Conservation (phyloP, 1,140 invertebrate species). For the Lordiphosa clarofinis region DNA sequence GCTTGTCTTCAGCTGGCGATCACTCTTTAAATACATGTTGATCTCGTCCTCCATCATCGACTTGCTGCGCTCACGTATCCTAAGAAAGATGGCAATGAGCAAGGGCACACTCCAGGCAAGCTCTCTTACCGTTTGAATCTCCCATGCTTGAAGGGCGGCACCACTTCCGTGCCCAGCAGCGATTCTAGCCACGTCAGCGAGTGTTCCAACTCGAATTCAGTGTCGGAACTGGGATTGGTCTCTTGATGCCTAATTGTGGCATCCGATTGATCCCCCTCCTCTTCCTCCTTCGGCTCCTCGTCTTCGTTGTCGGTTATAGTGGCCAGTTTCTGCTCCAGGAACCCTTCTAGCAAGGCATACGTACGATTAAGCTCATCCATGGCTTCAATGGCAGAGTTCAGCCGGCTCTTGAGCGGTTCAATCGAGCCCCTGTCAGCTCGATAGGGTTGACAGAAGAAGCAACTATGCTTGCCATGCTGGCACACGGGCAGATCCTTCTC, state of each 20-base stretch:
- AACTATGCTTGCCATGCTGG: conserved; percentile 54
- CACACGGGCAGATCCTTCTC: conserved; percentile 53
- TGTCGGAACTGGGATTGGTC: conserved; percentile 63
- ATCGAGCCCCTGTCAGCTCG: conserved; percentile 60
- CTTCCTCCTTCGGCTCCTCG: conserved; percentile 18
- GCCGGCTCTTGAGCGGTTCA: conserved; percentile 57
- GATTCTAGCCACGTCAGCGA: conserved; percentile 82
- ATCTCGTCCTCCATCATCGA: conserved; percentile 80
- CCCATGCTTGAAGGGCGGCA: conserved; percentile 54
- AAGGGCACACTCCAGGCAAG: not conserved
- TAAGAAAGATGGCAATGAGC: conserved; percentile 8
- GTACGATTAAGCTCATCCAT: conserved; percentile 61
- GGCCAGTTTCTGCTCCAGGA: conserved; percentile 55
- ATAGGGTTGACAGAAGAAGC: conserved; percentile 49
- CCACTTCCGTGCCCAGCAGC: conserved; percentile 51
- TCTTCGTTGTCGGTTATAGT: conserved; percentile 51
- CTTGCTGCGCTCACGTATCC: conserved; percentile 80
- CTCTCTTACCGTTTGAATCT: conserved; percentile 52
- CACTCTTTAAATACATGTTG: conserved; percentile 50
- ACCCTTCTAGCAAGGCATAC: conserved; percentile 50
- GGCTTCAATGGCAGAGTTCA: conserved; percentile 60
- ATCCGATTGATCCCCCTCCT: conserved; percentile 1
- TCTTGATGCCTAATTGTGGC: conserved; percentile 14
- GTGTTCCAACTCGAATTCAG: conserved; percentile 82
- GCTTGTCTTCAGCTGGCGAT: conserved; percentile 35